These are phyloP conservation scores for Ormyrus nitidulus DNA, from an alignment of 2,888 invertebrate species.

Conservation along the genomic window DNA sequence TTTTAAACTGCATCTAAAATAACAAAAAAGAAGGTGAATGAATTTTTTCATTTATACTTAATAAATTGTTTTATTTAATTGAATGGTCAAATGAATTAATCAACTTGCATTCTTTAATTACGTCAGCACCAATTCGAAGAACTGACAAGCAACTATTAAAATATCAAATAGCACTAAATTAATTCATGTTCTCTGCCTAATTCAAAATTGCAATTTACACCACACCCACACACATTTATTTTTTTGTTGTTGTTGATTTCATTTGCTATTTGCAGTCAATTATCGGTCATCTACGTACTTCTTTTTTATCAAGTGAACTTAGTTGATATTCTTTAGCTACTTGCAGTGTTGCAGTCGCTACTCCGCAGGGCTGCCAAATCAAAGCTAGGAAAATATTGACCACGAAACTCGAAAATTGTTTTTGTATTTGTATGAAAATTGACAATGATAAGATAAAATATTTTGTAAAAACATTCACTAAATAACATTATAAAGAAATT, in stretches of 20 bases:
- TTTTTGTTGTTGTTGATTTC: constrained; percentile 31
- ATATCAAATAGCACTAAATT: not conserved
- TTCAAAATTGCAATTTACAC: constrained; percentile 8
- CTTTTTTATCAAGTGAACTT: constrained; percentile 30
- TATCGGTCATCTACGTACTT: constrained; percentile 9
- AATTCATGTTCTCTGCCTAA: constrained; percentile 23
- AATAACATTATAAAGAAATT: no score
- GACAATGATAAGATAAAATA: no score
- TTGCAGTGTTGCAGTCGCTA: not conserved
- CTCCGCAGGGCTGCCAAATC: constrained; percentile 20
- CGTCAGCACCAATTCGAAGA: not conserved
- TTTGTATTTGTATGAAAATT: no score
- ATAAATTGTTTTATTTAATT: not conserved
- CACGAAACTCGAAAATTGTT: no score
- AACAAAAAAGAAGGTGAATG: not conserved
- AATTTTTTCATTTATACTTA: not conserved
- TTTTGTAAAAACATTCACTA: no score
- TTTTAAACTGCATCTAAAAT: constrained; percentile 17
- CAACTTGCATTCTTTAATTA: not conserved
- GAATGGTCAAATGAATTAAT: not conserved
- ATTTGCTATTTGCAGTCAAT: constrained; percentile 9
- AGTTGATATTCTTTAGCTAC: constrained; percentile 8
- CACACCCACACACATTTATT: constrained; percentile 37
- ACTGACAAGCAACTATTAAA: not conserved
- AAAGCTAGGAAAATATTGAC: no score